Conservation (phyloP, 2,888 invertebrate species). For the Slavum lentiscoides region DNA sequence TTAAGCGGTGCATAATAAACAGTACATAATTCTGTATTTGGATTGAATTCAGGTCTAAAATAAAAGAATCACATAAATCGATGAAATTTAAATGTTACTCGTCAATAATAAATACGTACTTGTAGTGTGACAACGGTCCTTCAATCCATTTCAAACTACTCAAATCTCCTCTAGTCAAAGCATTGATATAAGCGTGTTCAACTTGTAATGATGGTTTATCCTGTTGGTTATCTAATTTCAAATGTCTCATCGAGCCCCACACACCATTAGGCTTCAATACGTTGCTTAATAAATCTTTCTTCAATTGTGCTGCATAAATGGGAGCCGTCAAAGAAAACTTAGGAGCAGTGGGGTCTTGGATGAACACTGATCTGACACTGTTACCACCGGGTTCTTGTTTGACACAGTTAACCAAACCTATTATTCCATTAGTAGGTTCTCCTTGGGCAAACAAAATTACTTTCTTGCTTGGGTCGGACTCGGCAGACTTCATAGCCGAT, state of each 20-base stretch:
- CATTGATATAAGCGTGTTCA: slow-evolving; percentile 94
- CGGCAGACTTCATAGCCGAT: slow-evolving; percentile 70
- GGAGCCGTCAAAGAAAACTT: slow-evolving; percentile 66
- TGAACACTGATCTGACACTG: slow-evolving; percentile 67
- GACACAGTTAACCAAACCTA: slow-evolving; percentile 89
- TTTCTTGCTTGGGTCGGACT: slow-evolving; percentile 66
- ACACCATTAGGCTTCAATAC: slow-evolving; percentile 73
- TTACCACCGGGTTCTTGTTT: slow-evolving; percentile 83
- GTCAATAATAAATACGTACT: slow-evolving; percentile 59
- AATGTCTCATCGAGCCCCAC: slow-evolving; percentile 88
- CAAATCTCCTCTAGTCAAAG: slow-evolving; percentile 90
- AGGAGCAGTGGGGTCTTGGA: slow-evolving; percentile 68
- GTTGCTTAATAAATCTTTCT: slow-evolving; percentile 82
- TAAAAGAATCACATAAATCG: slow-evolving; percentile 22
- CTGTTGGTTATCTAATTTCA: slow-evolving; percentile 66
- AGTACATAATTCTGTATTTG: slow-evolving; percentile 72
- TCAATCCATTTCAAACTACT: slow-evolving; percentile 92
- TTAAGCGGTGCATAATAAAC: slow-evolving; percentile 94
- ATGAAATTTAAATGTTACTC: not conserved
- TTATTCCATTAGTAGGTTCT: slow-evolving; percentile 72
- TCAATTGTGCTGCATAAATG: slow-evolving; percentile 68
- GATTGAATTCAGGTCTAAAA: slow-evolving; percentile 60
- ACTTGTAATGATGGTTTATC: slow-evolving; percentile 64
- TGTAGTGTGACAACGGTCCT: slow-evolving; percentile 73
- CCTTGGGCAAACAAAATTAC: slow-evolving; percentile 72